phyloP scores from a whole-genome alignment of 2,888 invertebrate species.

The Lepidocyrtoides sp. region DNA sequence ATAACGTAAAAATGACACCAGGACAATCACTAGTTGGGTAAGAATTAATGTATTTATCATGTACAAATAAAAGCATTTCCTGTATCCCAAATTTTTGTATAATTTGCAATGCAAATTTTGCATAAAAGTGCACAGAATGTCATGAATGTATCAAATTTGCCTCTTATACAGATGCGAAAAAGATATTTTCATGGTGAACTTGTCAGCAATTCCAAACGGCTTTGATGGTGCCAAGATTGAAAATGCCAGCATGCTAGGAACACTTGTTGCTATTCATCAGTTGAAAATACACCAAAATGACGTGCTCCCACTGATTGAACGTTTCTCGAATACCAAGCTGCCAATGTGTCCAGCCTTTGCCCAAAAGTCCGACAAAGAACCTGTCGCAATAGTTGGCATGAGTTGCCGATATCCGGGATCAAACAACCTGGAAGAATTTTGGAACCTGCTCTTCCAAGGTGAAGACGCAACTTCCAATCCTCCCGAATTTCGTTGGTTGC shows the following conservation, averaged over 20 bases:
- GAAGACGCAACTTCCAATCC: conserved; percentile 10
- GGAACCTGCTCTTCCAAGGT: conserved; percentile 15
- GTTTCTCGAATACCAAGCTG: not conserved
- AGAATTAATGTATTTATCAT: too few relatives aligned
- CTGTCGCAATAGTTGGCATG: conserved; percentile 38
- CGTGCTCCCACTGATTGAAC: not conserved
- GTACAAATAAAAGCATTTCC: too few relatives aligned
- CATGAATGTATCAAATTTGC: too few relatives aligned
- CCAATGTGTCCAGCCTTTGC: not conserved
- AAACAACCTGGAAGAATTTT: conserved; percentile 45
- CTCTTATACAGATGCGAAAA: not conserved
- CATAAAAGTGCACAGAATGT: too few relatives aligned
- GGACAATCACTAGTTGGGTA: not conserved
- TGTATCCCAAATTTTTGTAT: not conserved
- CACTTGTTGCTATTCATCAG: not conserved
- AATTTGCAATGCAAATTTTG: not conserved
- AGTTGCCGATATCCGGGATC: conserved; percentile 9
- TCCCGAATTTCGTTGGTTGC: conserved; percentile 14
- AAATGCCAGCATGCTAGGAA: not conserved
- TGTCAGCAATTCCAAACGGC: not conserved
- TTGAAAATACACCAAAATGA: not conserved
- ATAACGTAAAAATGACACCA: not conserved
- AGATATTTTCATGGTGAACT: not conserved
- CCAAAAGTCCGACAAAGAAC: not conserved
- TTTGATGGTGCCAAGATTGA: not conserved